Evolutionary conservation across 35 echinoderm and acorn worm genomes (phyloP), one percentile per base, ranked within the genome.

Genomic region (Apostichopus japonicus): DNA sequence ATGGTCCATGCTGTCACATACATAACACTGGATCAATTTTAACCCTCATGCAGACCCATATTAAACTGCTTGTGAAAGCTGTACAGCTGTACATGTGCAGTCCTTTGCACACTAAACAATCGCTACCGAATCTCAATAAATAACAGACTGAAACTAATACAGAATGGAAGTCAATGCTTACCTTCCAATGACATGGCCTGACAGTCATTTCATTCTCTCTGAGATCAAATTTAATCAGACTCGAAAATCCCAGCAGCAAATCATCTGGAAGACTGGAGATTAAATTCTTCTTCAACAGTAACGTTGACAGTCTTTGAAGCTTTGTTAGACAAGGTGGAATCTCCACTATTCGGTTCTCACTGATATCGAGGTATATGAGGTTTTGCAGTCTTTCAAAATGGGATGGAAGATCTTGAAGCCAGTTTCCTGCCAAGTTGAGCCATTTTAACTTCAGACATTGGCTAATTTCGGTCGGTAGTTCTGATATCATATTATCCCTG

Each of bases 161-260:
- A 75, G 71, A 75, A 19, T 21, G 19, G 22, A 14, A 21, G 17
- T 75, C 21, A 75, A 75, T 23, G 56, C 55, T 84, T 84, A 99
- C 97, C 93, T 99, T 99, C 97, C 97, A 99, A 72, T 99, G 97
- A 53, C 58, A 56, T 80, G 97, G 97, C 88, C 97, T 94, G 4
- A 95, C 90, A 79, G 72, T 92, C 61, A 99, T 89, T 25, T 94
- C 81, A 72, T 99, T 99, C 51, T 93, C 95, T 56, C 97, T 96
- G 44, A 99, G 90, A 52, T 99, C 97, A 15, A 99, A 72, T 73
- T 99, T 99, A 14, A 92, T 94, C 4, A 99, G 86, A 23, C 80
- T 25, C 11, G 93, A 94, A n/a, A 99, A 86, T 15, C 97, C 97
- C 22, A 99, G 54, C 17, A 99, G 88, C 0, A 81, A 62, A 78